These are phyloP conservation scores for Nymphalis c-album DNA, from an alignment of 2,888 invertebrate genomes.

Conservation along the genomic window DNA sequence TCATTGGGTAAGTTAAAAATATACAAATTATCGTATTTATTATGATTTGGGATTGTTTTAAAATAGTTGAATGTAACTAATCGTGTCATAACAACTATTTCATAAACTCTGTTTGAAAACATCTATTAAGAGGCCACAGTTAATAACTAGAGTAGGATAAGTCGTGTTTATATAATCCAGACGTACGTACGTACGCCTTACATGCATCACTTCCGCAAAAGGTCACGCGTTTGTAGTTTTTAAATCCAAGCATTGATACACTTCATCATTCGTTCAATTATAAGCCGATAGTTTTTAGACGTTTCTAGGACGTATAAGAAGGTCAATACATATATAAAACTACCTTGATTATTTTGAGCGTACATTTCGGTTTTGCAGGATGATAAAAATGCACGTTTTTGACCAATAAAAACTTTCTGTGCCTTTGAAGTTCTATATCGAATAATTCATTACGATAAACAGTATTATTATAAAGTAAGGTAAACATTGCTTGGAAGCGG, in stretches of 20 bases:
- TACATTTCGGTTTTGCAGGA: constrained; percentile 53
- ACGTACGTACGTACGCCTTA: constrained; percentile 24
- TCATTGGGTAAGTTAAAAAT: too few relatives aligned
- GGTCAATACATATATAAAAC: constrained; percentile 51
- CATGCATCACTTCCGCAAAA: constrained; percentile 29
- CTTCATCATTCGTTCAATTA: constrained; percentile 48
- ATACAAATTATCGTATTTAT: too few relatives aligned
- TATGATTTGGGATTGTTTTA: too few relatives aligned
- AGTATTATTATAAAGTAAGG: constrained; percentile 8
- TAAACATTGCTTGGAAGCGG: too few relatives aligned
- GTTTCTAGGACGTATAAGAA: constrained; percentile 64
- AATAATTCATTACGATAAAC: constrained; percentile 27
- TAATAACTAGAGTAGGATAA: constrained; percentile 19
- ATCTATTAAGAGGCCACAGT: not conserved
- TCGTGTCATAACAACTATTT: not conserved
- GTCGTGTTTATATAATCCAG: constrained; percentile 24
- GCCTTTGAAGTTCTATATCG: constrained; percentile 34
- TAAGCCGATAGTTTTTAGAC: constrained; percentile 55
- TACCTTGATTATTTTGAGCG: constrained; percentile 63
- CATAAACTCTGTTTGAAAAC: not conserved
- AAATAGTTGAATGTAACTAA: not conserved
- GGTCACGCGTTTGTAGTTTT: constrained; percentile 20
- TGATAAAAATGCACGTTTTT: constrained; percentile 62
- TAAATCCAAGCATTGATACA: constrained; percentile 40
- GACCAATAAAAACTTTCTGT: constrained; percentile 40